Conservation (phyloP, 2,113 vertebrate species). For the Verasper variegatus region DNA sequence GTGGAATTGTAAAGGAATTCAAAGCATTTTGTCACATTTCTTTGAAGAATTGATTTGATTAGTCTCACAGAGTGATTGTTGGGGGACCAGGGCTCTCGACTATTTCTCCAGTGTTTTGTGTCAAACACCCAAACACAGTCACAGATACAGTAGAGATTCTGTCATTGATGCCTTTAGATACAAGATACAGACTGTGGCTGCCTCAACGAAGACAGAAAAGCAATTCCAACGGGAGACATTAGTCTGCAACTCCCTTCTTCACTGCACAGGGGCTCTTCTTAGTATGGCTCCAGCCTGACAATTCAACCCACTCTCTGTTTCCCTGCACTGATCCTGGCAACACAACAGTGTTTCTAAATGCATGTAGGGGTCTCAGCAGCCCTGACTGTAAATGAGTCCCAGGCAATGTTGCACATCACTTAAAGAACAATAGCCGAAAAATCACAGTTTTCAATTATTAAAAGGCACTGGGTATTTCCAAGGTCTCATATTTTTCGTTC, state of each 20-base stretch:
- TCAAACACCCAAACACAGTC: constrained; percentile 35
- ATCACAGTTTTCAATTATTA: constrained; percentile 46
- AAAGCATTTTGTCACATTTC: constrained; percentile 40
- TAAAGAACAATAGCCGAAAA: constrained; percentile 31
- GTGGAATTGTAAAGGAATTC: constrained; percentile 18
- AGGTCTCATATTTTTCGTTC: constrained; percentile 10
- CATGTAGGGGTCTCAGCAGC: constrained; percentile 37
- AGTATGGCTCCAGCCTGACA: constrained; percentile 40
- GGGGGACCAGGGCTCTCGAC: constrained; percentile 4
- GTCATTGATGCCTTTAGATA: constrained; percentile 44
- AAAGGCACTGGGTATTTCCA: constrained; percentile 33
- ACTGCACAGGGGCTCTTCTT: constrained; percentile 32
- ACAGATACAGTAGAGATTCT: constrained; percentile 36
- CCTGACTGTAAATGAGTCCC: constrained; percentile 56
- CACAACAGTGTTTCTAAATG: constrained; percentile 48
- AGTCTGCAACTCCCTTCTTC: constrained; percentile 45
- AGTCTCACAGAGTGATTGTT: constrained; percentile 31
- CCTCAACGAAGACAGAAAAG: constrained; percentile 37
- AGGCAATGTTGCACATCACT: constrained; percentile 47
- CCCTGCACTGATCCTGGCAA: constrained; percentile 22
- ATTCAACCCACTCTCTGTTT: constrained; percentile 53
- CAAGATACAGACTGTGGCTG: constrained; percentile 36
- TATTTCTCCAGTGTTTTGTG: constrained; percentile 32
- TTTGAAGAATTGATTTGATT: constrained; percentile 41
- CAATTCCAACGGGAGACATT: constrained; percentile 44